Evolutionary conservation across 1,140 invertebrate species (phyloP).

Genomic region (Ceratosolen solmsi): DNA sequence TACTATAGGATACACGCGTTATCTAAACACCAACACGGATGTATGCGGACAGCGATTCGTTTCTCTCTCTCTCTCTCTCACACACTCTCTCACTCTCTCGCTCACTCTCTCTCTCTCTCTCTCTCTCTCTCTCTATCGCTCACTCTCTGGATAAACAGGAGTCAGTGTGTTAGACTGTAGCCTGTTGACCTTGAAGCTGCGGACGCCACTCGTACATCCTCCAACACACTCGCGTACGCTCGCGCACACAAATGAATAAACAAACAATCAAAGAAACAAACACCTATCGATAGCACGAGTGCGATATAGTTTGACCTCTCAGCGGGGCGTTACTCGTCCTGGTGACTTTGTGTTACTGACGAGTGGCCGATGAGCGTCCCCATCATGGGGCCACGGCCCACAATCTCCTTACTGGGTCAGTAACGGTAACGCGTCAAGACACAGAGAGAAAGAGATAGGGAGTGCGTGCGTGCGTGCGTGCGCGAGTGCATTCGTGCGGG

Average conservation of each 20-base stretch:
- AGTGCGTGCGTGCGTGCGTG: background rate
- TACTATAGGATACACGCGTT: conserved; percentile 6
- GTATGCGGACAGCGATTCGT: background rate
- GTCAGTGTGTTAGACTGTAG: background rate
- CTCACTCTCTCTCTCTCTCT: background rate
- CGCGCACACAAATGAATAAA: background rate
- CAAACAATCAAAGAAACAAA: background rate
- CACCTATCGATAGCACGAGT: background rate
- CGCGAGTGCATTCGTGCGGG: too few relatives aligned
- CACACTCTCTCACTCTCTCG: background rate
- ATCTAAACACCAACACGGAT: conserved; percentile 11
- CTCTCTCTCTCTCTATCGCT: background rate
- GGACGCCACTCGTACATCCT: background rate
- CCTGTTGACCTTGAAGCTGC: conserved; percentile 15
- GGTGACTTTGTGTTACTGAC: conserved; percentile 13
- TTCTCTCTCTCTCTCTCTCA: background rate
- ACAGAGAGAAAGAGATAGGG: conserved; percentile 2
- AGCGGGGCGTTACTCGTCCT: background rate
- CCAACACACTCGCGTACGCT: background rate
- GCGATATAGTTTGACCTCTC: conserved; percentile 27
- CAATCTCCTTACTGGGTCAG: conserved; percentile 67
- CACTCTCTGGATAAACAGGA: background rate
- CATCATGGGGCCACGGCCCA: conserved; percentile 26
- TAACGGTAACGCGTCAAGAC: conserved; percentile 65
- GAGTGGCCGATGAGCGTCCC: conserved; percentile 20